Conservation (phyloP, 2,888 invertebrate genomes). For the Chrysolina oricalcia region DNA sequence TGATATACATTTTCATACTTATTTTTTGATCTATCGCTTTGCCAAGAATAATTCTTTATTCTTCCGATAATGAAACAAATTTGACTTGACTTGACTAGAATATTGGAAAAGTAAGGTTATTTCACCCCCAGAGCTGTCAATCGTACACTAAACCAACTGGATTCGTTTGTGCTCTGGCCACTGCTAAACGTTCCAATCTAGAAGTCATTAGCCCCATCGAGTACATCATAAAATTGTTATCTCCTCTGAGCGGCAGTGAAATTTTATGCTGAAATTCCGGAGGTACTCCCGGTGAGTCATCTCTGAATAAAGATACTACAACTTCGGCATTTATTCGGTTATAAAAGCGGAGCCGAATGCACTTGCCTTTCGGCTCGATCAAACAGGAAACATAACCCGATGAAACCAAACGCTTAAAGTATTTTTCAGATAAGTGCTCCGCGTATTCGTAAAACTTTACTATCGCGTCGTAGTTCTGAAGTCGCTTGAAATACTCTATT, state of each 20-base stretch:
- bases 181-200: too few species aligned
- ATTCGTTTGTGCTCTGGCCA: too few species aligned
- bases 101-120: too few species aligned
- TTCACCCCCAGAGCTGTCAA: too few species aligned
- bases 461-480: background rate
- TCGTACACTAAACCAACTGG: too few species aligned
- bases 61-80: too few species aligned
- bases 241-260: background rate
- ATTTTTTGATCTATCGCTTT: too few species aligned
- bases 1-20: too few species aligned
- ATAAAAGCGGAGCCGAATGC: background rate
- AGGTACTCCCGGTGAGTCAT: background rate
- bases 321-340: background rate
- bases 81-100: too few species aligned
- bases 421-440: conserved; percentile 15
- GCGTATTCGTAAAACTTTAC: conserved; percentile 11
- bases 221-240: too few species aligned
- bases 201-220: background rate
- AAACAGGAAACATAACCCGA: conserved; percentile 1
- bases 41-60: too few species aligned
- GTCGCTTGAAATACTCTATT: background rate
- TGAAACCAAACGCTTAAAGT: conserved; percentile 9
- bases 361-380: background rate
- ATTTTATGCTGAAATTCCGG: background rate
- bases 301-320: conserved; percentile 1